A percentile compares a stretch with the other conserved stretches of the same genome.
phyloP scores from a whole-genome alignment of 2,888 invertebrate species.

The Schizaphis graminum region DNA sequence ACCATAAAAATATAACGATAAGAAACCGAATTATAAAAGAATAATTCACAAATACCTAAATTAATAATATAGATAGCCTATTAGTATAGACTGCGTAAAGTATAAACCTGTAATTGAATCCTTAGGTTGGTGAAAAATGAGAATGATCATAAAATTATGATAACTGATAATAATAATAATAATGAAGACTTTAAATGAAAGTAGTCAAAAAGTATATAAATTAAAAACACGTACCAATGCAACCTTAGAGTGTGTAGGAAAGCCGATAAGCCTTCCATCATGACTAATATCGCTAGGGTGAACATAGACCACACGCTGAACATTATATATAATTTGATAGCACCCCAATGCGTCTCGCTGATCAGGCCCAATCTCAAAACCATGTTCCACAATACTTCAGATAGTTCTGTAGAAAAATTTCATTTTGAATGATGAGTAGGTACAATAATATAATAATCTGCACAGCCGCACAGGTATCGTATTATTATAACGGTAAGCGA shows the following conservation, averaged over 20 bases:
- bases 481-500: neutral
- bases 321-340: slow-evolving; percentile 73
- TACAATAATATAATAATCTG: neutral
- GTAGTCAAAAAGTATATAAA: neutral
- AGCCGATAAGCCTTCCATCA: slow-evolving; percentile 93
- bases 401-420: slow-evolving; percentile 76
- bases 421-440: neutral
- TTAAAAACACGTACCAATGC: slow-evolving; percentile 79
- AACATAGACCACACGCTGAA: slow-evolving; percentile 86
- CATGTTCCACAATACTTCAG: slow-evolving; percentile 84
- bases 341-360: slow-evolving; percentile 70
- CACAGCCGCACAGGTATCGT: neutral
- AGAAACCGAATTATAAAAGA: too few relatives aligned
- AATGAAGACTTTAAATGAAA: neutral
- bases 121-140: neutral
- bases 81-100: neutral
- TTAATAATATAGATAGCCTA: too few relatives aligned
- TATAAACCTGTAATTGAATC: neutral
- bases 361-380: slow-evolving; percentile 73
- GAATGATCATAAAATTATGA: neutral
- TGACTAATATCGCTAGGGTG: slow-evolving; percentile 85
- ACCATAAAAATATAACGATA: too few relatives aligned
- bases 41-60: too few relatives aligned
- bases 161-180: neutral
- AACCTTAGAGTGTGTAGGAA: slow-evolving; percentile 90